Evolutionary conservation across 2,888 invertebrate species (phyloP).

Genomic region (Drosophila stalkeri): DNA sequence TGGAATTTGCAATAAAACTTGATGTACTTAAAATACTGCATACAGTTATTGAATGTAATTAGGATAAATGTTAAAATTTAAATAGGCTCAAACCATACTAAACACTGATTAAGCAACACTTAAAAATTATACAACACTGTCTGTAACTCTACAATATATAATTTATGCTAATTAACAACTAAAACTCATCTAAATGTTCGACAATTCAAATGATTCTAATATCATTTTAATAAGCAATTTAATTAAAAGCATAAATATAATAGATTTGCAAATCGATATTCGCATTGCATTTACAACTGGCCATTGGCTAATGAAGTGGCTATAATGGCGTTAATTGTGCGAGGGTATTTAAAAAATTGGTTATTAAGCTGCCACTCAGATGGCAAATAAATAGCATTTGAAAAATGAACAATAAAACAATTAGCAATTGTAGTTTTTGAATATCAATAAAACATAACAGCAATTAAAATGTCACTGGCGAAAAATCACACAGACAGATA

Average conservation of each 20-base stretch:
- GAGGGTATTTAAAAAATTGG: conserved; percentile 75
- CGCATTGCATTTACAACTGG: conserved; percentile 35
- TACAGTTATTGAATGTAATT: too few species aligned
- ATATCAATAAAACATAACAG: conserved; percentile 79
- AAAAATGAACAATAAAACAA: conserved; percentile 74
- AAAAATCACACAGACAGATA: conserved; percentile 56
- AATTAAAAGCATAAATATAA: conserved; percentile 6
- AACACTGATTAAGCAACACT: background rate
- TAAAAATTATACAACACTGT: background rate
- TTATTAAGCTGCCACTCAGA: conserved; percentile 76
- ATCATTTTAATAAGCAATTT: conserved; percentile 1
- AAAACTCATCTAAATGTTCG: background rate
- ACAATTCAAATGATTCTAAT: background rate
- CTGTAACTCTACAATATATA: background rate
- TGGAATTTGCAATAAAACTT: background rate
- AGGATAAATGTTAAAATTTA: too few species aligned
- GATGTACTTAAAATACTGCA: too few species aligned
- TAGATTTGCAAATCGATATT: conserved; percentile 10
- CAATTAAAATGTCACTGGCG: conserved; percentile 79
- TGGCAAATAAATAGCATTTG: conserved; percentile 70
- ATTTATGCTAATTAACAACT: background rate
- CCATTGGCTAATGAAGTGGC: conserved; percentile 58
- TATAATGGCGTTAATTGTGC: conserved; percentile 75
- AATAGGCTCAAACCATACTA: background rate
- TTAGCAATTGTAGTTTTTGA: conserved; percentile 77